Evolutionary conservation across 2,888 invertebrate genomes (phyloP).

Genomic region (Ormyrus nitidulus): DNA sequence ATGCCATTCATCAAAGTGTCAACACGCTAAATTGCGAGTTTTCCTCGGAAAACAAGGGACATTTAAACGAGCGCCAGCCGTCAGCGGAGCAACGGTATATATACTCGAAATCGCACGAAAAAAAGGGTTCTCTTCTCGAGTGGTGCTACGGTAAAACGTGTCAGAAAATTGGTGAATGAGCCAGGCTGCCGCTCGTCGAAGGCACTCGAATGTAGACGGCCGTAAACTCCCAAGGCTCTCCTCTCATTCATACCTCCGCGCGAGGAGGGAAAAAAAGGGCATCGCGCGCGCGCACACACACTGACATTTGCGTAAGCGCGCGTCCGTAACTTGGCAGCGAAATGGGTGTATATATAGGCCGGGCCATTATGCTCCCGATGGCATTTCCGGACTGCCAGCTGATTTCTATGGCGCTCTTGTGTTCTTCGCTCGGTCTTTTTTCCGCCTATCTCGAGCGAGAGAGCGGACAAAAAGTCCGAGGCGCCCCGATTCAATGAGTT

Average conservation of each 20-base stretch:
- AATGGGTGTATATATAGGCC: constrained; percentile 58
- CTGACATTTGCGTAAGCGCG: constrained; percentile 46
- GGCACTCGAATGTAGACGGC: constrained; percentile 14
- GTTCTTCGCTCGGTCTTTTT: constrained; percentile 19
- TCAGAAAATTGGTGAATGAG: too few species aligned
- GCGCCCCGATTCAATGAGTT: constrained; percentile 63
- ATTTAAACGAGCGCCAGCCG: too few species aligned
- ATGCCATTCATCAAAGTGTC: too few species aligned
- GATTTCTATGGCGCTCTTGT: constrained; percentile 66
- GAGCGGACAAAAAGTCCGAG: constrained; percentile 59
- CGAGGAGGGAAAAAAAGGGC: constrained; percentile 22
- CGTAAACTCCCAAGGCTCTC: constrained; percentile 36
- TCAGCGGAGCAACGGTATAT: too few species aligned
- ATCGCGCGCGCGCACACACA: not conserved
- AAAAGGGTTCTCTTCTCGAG: too few species aligned
- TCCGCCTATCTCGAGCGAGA: constrained; percentile 46
- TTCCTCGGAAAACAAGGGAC: too few species aligned
- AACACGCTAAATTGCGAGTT: too few species aligned
- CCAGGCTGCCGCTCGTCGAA: not conserved
- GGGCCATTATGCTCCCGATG: constrained; percentile 65
- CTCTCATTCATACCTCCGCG: constrained; percentile 23
- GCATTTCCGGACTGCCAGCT: constrained; percentile 64
- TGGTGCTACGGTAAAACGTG: too few species aligned
- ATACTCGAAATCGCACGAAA: too few species aligned
- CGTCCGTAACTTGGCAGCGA: constrained; percentile 18